Percentiles rank a stretch among this genome's conserved stretches.
These are phyloP conservation scores for Phrixothrix hirtus DNA, from an alignment of 2,888 invertebrate genomes.

Conservation along the genomic window DNA sequence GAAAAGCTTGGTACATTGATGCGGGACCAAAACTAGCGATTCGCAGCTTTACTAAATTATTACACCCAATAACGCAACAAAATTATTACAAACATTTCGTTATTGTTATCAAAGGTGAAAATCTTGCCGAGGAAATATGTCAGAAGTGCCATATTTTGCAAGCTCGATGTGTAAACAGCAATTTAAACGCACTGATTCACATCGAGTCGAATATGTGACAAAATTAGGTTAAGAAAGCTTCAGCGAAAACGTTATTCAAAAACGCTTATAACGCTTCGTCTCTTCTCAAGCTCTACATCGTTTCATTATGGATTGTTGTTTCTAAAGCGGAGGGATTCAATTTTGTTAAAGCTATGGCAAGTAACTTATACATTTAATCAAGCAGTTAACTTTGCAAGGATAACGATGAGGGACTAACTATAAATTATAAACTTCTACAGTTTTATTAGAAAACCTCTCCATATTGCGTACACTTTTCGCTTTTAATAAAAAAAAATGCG, in stretches of 20 bases:
- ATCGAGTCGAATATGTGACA: constrained; percentile 11
- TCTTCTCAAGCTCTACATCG: not conserved
- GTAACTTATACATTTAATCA: constrained; percentile 14
- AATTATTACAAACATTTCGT: constrained; percentile 18
- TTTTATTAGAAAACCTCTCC: not conserved
- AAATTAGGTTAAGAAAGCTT: constrained; percentile 17
- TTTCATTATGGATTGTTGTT: constrained; percentile 11
- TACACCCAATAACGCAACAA: constrained; percentile 8
- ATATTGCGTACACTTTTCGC: not conserved
- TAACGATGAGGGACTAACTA: constrained; percentile 8
- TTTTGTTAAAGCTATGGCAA: constrained; percentile 3
- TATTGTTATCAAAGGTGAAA: constrained; percentile 9
- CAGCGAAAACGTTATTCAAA: constrained; percentile 8
- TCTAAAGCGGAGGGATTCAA: not conserved
- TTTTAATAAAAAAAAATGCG: not conserved
- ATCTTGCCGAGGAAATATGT: constrained; percentile 6
- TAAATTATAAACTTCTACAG: constrained; percentile 1
- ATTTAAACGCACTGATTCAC: constrained; percentile 14
- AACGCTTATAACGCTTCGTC: constrained; percentile 13
- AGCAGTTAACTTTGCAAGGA: constrained; percentile 9
- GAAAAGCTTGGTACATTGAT: constrained; percentile 8
- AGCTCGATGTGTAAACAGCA: constrained; percentile 10
- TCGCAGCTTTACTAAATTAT: constrained; percentile 18
- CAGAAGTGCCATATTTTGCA: constrained; percentile 15
- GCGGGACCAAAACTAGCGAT: constrained; percentile 7